Base-by-base conservation (phyloP, 2,888 invertebrate species). In the Leptinotarsa juncta region DNA sequence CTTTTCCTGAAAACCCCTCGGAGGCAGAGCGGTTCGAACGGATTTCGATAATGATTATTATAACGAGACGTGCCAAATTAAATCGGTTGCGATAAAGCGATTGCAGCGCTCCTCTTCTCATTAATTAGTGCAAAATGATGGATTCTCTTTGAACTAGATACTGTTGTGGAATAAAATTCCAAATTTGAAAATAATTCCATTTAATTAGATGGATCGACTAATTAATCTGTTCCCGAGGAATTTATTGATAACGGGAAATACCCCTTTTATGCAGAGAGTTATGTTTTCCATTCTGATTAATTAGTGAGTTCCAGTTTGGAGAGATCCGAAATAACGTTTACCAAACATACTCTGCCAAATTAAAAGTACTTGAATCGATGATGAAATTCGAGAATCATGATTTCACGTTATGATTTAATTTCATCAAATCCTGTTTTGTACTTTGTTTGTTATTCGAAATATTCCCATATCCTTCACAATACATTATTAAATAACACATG, bases 81-180 rank as follows among this genome's bases (percentile, higher is more conserved):
- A 79, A 75, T 73, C 71, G 76, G 67, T 70, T 71, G 69, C 75
- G 72, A 74, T 75, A 74, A 79, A 78, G 76, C 77, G 73, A 75
- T 75, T 76, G 73, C 73, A 66, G 57, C 42, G 73, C 71, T 68
- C 72, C 72, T 67, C 69, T 78, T 62, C 72, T 72, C 78, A 74
- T 75, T 79, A 79, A 79, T 79, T 79, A 79, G 72, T 55, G 65
- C 65, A 65, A 78, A 79, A 76, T 79, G 77, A 79, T 75, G 69
- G 74, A 67, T 77, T 72, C 74, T 70, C 75, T 71, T 75, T 75
- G 75, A 76, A 77, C 76, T 69, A 76, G 76, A 79, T 77, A 77
- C 74, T 75, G 65, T 73, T 73, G 73, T 60, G 53, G 69, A 75
- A 78, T 75, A 78, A 74, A 78, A 77, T 75, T 77, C n/a, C 50